phyloP scores from a whole-genome alignment of 2,113 vertebrate genomes.

The Tragelaphus strepsiceros region DNA sequence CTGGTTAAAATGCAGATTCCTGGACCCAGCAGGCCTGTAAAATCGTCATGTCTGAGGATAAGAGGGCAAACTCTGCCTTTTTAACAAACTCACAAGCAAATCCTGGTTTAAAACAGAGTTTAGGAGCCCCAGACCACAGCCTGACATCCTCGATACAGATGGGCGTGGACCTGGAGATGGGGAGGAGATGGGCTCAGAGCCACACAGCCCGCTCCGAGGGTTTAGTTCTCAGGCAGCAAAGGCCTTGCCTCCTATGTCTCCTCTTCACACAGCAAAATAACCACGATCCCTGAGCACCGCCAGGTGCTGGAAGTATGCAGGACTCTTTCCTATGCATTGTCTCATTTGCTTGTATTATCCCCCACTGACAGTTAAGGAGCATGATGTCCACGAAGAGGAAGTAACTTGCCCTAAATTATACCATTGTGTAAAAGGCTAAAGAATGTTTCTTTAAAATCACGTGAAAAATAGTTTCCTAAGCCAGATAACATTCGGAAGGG shows the following conservation, averaged over 20 bases:
- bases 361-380: neutral
- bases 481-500: neutral
- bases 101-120: neutral
- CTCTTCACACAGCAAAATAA: no score
- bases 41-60: neutral
- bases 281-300: accelerated
- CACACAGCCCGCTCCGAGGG: neutral
- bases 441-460: neutral
- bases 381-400: neutral
- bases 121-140: neutral
- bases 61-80: neutral
- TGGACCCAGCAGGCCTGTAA: neutral
- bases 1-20: neutral
- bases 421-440: neutral
- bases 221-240: neutral
- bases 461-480: neutral
- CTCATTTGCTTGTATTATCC: neutral
- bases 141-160: neutral
- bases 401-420: neutral
- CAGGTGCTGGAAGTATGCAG: neutral
- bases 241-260: accelerated
- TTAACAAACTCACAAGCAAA: neutral
- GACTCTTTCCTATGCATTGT: accelerated
- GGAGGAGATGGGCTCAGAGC: neutral
- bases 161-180: neutral